These are phyloP conservation scores for Sebastes taczanowskii DNA, from an alignment of 2,797 vertebrate species.

Conservation along the genomic window DNA sequence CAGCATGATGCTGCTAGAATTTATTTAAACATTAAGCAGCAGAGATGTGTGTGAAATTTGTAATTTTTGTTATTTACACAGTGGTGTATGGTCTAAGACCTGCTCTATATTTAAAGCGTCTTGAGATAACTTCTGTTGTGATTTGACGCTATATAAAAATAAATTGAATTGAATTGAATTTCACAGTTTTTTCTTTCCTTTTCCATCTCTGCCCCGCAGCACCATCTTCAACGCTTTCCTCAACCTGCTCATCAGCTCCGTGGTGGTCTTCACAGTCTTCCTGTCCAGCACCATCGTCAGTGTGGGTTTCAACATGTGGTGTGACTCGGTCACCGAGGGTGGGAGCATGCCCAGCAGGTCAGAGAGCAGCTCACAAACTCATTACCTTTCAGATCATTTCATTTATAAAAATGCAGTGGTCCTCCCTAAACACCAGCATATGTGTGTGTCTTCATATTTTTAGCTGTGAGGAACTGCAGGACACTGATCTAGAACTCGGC, in stretches of 20 bases:
- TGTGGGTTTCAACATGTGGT: conserved; percentile 98
- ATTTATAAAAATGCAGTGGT: background rate
- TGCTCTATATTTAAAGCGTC: no score
- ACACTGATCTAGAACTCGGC: conserved; percentile 90
- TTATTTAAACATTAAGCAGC: background rate
- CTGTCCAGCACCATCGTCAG: conserved; percentile 96
- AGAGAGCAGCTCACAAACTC: conserved; percentile 2
- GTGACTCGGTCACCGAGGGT: conserved; percentile 92
- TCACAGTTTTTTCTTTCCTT: background rate
- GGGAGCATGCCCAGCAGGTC: conserved; percentile 91
- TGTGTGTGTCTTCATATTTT: conserved; percentile 13
- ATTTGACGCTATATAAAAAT: no score
- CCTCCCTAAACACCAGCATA: background rate
- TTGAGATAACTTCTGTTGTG: no score
- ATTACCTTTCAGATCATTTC: background rate
- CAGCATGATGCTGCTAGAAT: no score
- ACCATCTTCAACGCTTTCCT: conserved; percentile 95
- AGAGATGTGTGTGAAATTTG: no score
- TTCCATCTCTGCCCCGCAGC: conserved; percentile 73
- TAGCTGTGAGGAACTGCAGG: conserved; percentile 95
- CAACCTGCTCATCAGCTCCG: conserved; percentile 92
- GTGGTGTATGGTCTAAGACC: no score
- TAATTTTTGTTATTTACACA: no score
- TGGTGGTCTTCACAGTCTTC: conserved; percentile 93
- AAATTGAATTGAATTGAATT: background rate